These are phyloP conservation scores for Dendrophyllia cribrosa DNA, from an alignment of 64 coral and sea anemone genomes.

Conservation along the genomic window DNA sequence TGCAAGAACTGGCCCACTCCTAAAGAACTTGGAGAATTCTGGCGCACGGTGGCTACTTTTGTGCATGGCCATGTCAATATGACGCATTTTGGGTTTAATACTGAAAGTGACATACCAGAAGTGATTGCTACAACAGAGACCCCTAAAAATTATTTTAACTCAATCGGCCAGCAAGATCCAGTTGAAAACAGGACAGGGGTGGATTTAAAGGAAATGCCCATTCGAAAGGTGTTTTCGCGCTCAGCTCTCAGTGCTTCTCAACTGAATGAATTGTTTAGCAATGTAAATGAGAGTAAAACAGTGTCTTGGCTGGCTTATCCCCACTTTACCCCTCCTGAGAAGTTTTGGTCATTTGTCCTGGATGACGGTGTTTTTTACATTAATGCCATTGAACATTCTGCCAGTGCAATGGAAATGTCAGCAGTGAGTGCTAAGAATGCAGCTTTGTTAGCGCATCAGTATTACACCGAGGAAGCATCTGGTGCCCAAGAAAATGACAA, in stretches of 20 bases:
- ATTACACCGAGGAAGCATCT: constrained; percentile 18
- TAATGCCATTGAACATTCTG: constrained; percentile 92
- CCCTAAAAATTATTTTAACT: constrained; percentile 91
- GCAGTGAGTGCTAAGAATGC: constrained; percentile 88
- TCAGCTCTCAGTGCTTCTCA: constrained; percentile 59
- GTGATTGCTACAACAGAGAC: constrained; percentile 86
- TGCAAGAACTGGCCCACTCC: constrained; percentile 84
- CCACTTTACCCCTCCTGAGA: constrained; percentile 81
- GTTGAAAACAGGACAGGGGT: constrained; percentile 53
- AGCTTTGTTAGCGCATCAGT: constrained; percentile 78
- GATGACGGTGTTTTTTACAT: constrained; percentile 97
- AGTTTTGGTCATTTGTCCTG: constrained; percentile 88
- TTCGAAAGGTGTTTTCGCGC: constrained; percentile 92
- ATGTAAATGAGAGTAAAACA: constrained; percentile 49
- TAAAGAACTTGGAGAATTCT: constrained; percentile 63
- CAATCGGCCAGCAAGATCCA: constrained; percentile 71
- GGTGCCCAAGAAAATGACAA: not conserved
- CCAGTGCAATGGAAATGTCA: constrained; percentile 99
- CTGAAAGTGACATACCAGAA: constrained; percentile 66
- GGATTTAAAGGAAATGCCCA: constrained; percentile 28
- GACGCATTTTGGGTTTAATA: constrained; percentile 75
- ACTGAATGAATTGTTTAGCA: constrained; percentile 59
- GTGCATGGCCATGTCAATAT: constrained; percentile 62
- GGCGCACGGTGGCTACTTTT: constrained; percentile 94
- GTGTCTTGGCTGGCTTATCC: constrained; percentile 93